Percentiles rank a stretch among this genome's conserved stretches.
These are phyloP conservation scores for Seriola quinqueradiata DNA, from an alignment of 2,113 vertebrate genomes.

Conservation along the genomic window DNA sequence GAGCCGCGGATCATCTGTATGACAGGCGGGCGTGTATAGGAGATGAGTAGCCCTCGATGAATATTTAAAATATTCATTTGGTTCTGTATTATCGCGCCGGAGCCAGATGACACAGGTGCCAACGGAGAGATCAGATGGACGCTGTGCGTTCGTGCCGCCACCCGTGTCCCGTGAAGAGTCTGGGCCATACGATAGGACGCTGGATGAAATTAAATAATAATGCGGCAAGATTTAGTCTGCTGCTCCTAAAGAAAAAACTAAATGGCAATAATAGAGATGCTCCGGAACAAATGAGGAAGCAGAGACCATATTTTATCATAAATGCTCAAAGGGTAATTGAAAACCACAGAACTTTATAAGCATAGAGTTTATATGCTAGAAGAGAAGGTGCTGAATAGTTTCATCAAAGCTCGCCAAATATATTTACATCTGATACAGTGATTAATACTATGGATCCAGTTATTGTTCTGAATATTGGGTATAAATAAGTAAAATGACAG, in stretches of 20 bases:
- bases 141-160: slow-evolving; percentile 42
- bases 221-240: slow-evolving; percentile 32
- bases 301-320: too few species aligned
- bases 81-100: slow-evolving; percentile 63
- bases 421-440: neutral
- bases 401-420: neutral
- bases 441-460: neutral
- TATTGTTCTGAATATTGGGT: neutral
- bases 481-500: neutral
- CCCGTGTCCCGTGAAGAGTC: slow-evolving; percentile 47
- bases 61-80: slow-evolving; percentile 88
- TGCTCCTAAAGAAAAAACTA: slow-evolving; percentile 9
- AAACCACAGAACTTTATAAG: neutral
- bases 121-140: slow-evolving; percentile 67
- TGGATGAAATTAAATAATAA: slow-evolving; percentile 72
- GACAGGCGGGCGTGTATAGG: slow-evolving; percentile 57
- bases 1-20: slow-evolving; percentile 77
- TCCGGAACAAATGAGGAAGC: neutral
- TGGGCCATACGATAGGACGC: slow-evolving; percentile 56
- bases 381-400: neutral
- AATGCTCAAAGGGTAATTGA: too few species aligned
- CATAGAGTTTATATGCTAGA: neutral
- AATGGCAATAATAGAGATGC: neutral
- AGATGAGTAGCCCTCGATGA: slow-evolving; percentile 80
- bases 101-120: slow-evolving; percentile 79